phyloP scores from a whole-genome alignment of 2,888 invertebrate genomes.

The Podotricha telesiphe region DNA sequence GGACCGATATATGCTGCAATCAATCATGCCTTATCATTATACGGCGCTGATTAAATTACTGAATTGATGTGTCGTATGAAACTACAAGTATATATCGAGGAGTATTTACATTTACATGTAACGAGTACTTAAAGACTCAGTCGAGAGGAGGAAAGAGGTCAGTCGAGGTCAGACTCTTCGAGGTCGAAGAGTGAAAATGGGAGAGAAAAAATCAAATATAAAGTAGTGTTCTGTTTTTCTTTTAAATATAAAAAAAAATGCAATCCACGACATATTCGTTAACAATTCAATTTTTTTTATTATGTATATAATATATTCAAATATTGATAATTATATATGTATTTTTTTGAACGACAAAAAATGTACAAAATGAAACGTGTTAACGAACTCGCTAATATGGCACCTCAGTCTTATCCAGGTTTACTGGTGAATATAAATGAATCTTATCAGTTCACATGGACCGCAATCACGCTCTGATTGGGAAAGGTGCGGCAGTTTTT shows the following conservation, averaged over 20 bases:
- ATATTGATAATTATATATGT: neutral
- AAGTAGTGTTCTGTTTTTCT: no score
- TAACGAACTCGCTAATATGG: constrained; percentile 39
- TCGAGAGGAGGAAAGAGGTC: no score
- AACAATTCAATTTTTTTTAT: no score
- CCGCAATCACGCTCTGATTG: constrained; percentile 44
- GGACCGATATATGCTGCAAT: constrained; percentile 63
- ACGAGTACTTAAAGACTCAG: neutral
- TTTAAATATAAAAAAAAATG: no score
- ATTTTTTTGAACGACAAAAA: constrained; percentile 8
- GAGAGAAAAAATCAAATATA: no score
- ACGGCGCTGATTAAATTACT: constrained; percentile 80
- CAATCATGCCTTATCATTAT: constrained; percentile 80
- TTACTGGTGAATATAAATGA: constrained; percentile 43
- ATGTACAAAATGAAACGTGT: constrained; percentile 29
- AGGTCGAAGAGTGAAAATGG: no score
- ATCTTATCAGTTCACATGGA: constrained; percentile 42
- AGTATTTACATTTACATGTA: constrained; percentile 54
- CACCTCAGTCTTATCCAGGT: constrained; percentile 39
- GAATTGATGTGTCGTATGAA: constrained; percentile 74
- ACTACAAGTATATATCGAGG: constrained; percentile 59
- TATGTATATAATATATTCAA: neutral
- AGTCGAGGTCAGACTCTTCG: no score
- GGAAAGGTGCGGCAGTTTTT: constrained; percentile 40
- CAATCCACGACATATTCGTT: no score